These are phyloP conservation scores for Aramus guarauna DNA, from an alignment of 2,113 vertebrate species.

Conservation along the genomic window DNA sequence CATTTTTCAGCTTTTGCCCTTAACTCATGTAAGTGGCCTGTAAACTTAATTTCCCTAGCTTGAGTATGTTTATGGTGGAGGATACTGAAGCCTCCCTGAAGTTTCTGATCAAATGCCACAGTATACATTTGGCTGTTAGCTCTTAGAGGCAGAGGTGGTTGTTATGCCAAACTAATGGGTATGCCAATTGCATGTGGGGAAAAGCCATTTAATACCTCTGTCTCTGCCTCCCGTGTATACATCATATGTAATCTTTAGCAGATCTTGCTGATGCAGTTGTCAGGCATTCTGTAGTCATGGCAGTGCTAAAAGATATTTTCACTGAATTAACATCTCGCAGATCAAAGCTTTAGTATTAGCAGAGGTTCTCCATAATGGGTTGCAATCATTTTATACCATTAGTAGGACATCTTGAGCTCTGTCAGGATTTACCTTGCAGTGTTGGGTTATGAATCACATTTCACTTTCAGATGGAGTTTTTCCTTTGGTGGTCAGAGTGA, in stretches of 20 bases:
- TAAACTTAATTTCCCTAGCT: neutral
- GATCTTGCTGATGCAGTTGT: neutral
- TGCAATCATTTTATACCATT: neutral
- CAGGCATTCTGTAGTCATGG: neutral
- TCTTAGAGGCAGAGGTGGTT: neutral
- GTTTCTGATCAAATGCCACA: neutral
- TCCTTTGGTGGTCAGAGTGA: neutral
- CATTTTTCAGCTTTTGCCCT: neutral
- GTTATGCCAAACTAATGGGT: neutral
- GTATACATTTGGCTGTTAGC: neutral
- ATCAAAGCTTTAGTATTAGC: neutral
- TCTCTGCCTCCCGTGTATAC: neutral
- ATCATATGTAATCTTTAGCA: neutral
- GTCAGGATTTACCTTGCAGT: neutral
- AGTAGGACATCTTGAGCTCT: neutral
- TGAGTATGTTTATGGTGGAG: neutral
- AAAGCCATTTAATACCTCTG: neutral
- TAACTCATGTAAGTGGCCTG: neutral
- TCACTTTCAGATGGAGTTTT: neutral
- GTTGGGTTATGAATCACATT: neutral
- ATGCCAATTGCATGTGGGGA: too few species aligned
- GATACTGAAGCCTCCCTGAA: neutral
- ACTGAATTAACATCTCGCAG: neutral
- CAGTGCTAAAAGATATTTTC: neutral
- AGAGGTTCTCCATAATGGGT: neutral